Evolutionary conservation across 35 echinoderm and acorn worm species (phyloP), one percentile per base, ranked within the genome.

Genomic region (Anneissia japonica): DNA sequence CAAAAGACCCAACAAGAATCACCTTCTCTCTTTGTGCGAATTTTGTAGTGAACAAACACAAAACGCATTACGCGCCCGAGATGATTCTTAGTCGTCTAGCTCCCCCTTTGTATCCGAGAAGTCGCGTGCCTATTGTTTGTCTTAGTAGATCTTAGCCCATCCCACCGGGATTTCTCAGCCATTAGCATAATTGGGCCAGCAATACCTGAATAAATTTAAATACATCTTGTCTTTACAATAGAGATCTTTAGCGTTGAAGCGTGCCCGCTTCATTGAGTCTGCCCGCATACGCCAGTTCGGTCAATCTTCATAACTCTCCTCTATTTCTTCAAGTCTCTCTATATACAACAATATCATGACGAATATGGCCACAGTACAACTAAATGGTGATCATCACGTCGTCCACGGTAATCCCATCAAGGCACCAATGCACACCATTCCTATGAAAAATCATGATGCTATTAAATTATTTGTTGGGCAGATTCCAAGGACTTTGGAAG

Each of bases 391-490:
- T 12, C 35, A 81, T 39, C 35, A 39, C 31, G 36, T 40, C n/a
- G 38, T 38, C 17, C 35, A 81, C 38, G 79, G 79, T 38, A 64
- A 64, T 23, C 51, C 51, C 11, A 39, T 81, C 30, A 30, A 36
- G 34, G 81, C 91, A 82, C 95, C 92, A 43, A 86, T 84, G 36
- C 88, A 90, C 43, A 93, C 95, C 73, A 97, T 97, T 77, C 95
- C 95, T 64, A 93, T 97, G 95, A 97, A 97, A 82, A 91, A 97
- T 86, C 95, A 97, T 81, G 95, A 97, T 93, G 95, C 95, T 28
- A 97, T 97, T 78, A 97, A 97, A 86, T 80, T 97, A 12, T 97
- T 97, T 81, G 95, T 93, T 0, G 95, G 95, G 6, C 91, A 93
- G 81, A 97, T 97, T 91, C 95, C 91, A 39, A 87, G 95, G 84